Conservation (phyloP, 2,113 vertebrate genomes). For the Bettongia penicillata region DNA sequence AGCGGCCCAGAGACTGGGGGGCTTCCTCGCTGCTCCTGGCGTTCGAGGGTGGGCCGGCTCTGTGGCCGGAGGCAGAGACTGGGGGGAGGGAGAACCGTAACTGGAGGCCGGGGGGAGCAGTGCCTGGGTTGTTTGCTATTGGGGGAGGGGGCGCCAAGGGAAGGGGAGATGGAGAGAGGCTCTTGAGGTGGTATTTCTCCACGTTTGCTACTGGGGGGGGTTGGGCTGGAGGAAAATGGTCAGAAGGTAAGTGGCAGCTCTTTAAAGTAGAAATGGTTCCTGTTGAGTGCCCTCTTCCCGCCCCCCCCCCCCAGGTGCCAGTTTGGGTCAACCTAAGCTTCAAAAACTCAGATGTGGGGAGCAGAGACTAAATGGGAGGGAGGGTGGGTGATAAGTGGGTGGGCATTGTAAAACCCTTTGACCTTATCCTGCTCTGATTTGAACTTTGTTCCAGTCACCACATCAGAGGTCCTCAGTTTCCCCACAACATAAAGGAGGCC, state of each 20-base stretch:
- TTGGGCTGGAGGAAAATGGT: neutral
- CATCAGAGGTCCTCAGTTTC: conserved; percentile 47
- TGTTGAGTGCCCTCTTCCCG: neutral
- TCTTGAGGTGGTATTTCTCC: neutral
- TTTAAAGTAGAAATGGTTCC: neutral
- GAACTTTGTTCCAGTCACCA: neutral
- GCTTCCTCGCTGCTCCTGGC: too few relatives aligned
- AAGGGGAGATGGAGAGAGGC: neutral
- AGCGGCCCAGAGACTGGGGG: too few relatives aligned
- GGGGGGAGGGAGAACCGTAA: neutral
- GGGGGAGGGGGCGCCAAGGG: neutral
- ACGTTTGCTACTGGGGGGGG: neutral
- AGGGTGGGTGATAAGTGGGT: neutral
- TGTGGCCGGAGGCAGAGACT: neutral
- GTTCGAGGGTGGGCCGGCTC: neutral
- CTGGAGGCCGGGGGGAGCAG: neutral
- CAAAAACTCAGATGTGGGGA: neutral
- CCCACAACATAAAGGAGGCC: neutral
- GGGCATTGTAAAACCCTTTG: neutral
- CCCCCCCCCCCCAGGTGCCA: neutral
- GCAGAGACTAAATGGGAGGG: neutral
- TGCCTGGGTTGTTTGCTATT: neutral
- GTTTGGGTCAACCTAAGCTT: neutral
- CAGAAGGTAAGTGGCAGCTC: neutral
- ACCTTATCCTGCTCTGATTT: neutral